Evolutionary conservation across 1,140 invertebrate species (phyloP), one percentile per base, ranked within the genome.

Genomic region (Brachionus koreanus): DNA sequence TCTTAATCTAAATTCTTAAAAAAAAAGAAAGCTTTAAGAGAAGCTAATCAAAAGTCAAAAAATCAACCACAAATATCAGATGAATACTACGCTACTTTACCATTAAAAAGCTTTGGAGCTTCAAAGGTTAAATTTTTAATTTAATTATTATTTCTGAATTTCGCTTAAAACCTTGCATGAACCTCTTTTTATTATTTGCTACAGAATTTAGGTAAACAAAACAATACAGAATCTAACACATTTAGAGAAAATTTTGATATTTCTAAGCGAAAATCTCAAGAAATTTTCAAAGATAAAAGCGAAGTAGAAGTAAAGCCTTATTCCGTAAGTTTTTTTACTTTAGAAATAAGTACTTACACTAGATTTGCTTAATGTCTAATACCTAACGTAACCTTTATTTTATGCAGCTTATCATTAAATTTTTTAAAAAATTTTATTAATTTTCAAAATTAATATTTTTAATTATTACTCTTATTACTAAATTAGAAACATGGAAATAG

Each of bases 291-390:
- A 35, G 49, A 61, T 65, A 57, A 61, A 57, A 79, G 61, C 23
- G 76, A 79, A 42, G 25, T 52, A 23, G 76, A 79, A 39, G 57
- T 79, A 33, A 79, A 79, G 39, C 76, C 76, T 12, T 79, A 79
- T 79, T 79, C 76, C 61, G 76, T 79, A 79, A 79, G 76, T 79
- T 42, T 79, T 57, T 76, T 9, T n/a, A 3, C 29, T 4, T 57
- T 6, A 43, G 19, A n/a, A 16, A 76, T 1, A 37, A 39, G 4
- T 12, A 13, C 19, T 37, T 13, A 52, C n/a, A 42, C 9, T 9
- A 10, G 9, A 46, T 74, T 74, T 74, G 39, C 39, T 74, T 74
- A 29, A 29, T 49, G 25, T n/a, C n/a, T n/a, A n/a, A n/a, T n/a
- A n/a, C n/a, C 37, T 46, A 46, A 23, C 42, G 7, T 46, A 35